A percentile compares a stretch with the other conserved stretches of the same genome.
phyloP scores from a whole-genome alignment of 2,797 vertebrate genomes.

The Ceyx erithaca region DNA sequence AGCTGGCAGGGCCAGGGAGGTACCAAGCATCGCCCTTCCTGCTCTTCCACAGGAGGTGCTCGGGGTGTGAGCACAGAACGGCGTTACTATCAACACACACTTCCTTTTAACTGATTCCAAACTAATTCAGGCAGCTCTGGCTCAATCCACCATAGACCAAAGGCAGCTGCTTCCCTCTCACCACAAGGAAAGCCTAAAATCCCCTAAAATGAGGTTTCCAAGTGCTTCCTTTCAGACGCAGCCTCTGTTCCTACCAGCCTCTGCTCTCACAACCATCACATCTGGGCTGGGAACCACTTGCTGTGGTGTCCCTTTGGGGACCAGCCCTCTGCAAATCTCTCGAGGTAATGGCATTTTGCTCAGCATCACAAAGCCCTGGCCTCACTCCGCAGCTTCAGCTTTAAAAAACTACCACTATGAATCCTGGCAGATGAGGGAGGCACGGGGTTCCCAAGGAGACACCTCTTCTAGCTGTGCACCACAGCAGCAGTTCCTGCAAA shows the following conservation, averaged over 20 bases:
- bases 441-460: rapidly evolving
- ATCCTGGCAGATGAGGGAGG: background rate
- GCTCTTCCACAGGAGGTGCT: background rate
- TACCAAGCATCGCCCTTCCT: background rate
- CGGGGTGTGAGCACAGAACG: rapidly evolving
- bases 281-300: rapidly evolving
- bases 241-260: background rate
- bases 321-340: background rate
- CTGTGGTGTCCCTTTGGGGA: rapidly evolving
- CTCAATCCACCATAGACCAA: background rate
- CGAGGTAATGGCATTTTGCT: rapidly evolving
- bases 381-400: background rate
- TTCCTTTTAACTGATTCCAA: background rate
- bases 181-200: background rate
- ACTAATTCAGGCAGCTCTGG: background rate
- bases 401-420: background rate
- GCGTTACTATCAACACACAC: rapidly evolving
- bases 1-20: background rate
- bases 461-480: background rate
- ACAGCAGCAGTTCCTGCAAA: background rate
- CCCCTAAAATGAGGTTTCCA: background rate
- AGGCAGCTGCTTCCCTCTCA: background rate
- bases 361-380: background rate
- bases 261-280: rapidly evolving
- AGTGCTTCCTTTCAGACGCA: rapidly evolving